Evolutionary conservation across 2,113 vertebrate species (phyloP).

Genomic region (Colius striatus): DNA sequence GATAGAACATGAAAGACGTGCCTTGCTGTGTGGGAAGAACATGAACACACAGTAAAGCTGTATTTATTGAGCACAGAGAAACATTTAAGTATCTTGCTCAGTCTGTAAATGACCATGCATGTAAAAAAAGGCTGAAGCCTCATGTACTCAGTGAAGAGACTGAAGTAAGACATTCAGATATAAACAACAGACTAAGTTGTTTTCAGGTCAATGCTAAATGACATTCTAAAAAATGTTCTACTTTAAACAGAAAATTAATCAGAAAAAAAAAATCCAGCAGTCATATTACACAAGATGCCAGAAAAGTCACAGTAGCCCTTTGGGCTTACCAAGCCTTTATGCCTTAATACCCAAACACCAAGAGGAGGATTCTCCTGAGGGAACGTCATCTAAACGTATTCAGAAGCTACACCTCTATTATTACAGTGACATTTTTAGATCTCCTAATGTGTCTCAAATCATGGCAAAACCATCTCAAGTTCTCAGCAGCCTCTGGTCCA

Average conservation of each 20-base stretch:
- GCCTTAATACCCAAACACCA: background rate
- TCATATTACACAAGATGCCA: background rate
- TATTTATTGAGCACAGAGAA: background rate
- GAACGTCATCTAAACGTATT: background rate
- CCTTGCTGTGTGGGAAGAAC: background rate
- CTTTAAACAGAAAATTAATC: background rate
- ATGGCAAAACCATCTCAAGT: background rate
- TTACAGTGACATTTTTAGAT: background rate
- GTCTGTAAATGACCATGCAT: background rate
- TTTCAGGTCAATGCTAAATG: background rate
- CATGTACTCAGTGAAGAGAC: background rate
- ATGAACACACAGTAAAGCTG: background rate
- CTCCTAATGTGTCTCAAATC: background rate
- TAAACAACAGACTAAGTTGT: background rate
- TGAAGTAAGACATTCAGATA: background rate
- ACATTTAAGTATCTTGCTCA: background rate
- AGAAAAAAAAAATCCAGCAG: background rate
- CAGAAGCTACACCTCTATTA: background rate
- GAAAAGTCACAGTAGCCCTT: background rate
- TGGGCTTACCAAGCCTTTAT: background rate
- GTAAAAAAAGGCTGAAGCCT: background rate
- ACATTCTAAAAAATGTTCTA: background rate
- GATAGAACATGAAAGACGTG: background rate
- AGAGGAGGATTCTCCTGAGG: background rate
- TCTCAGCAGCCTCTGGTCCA: background rate